Conservation (phyloP, 2,113 vertebrate species). For the Phalacrocorax brasilianus region DNA sequence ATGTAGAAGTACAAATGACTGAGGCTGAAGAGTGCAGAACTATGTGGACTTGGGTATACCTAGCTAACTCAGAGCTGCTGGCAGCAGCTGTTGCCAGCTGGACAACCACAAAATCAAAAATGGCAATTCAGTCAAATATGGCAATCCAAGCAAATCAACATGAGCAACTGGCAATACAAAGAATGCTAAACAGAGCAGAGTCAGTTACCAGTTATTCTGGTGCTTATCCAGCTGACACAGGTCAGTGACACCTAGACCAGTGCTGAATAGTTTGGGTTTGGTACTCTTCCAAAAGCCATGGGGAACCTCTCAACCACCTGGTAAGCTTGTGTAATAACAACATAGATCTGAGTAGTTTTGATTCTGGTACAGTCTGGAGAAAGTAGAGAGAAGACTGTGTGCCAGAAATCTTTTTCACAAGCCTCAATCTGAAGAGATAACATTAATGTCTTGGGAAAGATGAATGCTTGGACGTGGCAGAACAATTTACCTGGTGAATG, state of each 20-base stretch:
- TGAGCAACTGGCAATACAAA: neutral
- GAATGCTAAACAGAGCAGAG: neutral
- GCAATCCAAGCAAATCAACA: neutral
- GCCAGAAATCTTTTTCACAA: neutral
- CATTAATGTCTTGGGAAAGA: neutral
- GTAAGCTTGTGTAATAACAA: neutral
- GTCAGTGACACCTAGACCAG: neutral
- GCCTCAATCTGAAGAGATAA: neutral
- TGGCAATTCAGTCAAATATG: neutral
- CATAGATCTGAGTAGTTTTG: neutral
- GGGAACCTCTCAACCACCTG: neutral
- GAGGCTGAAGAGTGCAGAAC: neutral
- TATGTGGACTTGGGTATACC: neutral
- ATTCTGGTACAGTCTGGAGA: neutral
- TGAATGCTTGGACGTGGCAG: neutral
- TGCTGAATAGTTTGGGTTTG: neutral
- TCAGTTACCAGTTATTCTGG: neutral
- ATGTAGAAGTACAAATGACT: neutral
- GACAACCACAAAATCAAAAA: neutral
- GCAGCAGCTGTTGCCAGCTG: neutral
- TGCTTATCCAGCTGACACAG: neutral
- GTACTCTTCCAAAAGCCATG: neutral
- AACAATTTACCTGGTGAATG: neutral
- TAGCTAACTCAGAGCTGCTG: neutral
- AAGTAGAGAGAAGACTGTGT: neutral